Conservation (phyloP, 2,797 vertebrate genomes). For the Enteromius viviparus region DNA sequence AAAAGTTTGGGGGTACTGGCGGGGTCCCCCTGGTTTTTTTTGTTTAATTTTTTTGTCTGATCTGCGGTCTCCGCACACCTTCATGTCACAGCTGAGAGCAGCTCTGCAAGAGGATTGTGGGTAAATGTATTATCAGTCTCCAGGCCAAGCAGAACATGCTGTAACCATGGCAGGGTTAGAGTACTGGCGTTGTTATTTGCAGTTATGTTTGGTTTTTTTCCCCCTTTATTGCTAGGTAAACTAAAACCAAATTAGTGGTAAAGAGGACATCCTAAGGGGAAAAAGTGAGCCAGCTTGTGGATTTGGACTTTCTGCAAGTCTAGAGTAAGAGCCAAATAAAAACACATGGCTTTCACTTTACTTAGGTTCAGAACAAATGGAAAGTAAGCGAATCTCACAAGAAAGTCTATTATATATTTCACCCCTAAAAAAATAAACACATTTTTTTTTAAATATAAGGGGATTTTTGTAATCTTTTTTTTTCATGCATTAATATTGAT, state of each 20-base stretch:
- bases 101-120: slow-evolving; percentile 62
- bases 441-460: neutral
- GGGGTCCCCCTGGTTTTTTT: neutral
- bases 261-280: slow-evolving; percentile 30
- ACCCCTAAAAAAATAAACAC: neutral
- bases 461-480: no score
- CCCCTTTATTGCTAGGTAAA: slow-evolving; percentile 45
- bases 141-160: slow-evolving; percentile 59
- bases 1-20: neutral
- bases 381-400: neutral
- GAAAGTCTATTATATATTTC: neutral
- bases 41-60: neutral
- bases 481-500: no score
- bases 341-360: slow-evolving; percentile 5
- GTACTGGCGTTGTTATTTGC: slow-evolving; percentile 24
- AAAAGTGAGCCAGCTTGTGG: slow-evolving; percentile 40
- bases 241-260: slow-evolving; percentile 52
- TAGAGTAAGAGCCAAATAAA: slow-evolving; percentile 12
- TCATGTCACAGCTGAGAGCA: slow-evolving; percentile 19
- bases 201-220: slow-evolving; percentile 28
- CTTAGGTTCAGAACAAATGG: neutral
- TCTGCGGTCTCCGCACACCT: neutral
- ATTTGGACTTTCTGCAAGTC: slow-evolving; percentile 28
- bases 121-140: slow-evolving; percentile 62
- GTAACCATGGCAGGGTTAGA: slow-evolving; percentile 59